These are phyloP conservation scores for Venturia canescens DNA, from an alignment of 1,140 invertebrate genomes.

Conservation along the genomic window DNA sequence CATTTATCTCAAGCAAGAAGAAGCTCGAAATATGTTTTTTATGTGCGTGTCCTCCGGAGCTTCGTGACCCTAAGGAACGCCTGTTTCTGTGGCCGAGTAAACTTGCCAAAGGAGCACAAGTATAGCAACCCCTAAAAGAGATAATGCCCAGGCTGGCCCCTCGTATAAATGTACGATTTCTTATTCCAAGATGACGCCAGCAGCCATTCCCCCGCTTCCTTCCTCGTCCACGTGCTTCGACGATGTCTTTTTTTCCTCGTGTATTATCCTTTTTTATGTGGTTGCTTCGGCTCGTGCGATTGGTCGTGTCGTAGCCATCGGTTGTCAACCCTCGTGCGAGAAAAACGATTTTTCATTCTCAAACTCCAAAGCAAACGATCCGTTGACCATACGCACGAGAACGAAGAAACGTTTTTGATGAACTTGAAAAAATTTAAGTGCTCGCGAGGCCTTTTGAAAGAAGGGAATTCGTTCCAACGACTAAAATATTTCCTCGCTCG, in stretches of 20 bases:
- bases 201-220: conserved; percentile 38
- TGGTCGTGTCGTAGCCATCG: conserved; percentile 28
- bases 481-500: too few relatives aligned
- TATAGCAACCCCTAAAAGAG: conserved; percentile 38
- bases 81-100: conserved; percentile 35
- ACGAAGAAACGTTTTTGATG: neutral
- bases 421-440: too few relatives aligned
- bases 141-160: conserved; percentile 53
- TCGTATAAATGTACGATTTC: conserved; percentile 70
- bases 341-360: conserved; percentile 39
- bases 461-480: too few relatives aligned
- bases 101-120: conserved; percentile 1
- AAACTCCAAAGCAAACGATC: neutral
- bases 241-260: neutral
- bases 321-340: neutral
- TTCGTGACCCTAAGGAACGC: conserved; percentile 30
- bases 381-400: neutral
- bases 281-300: neutral
- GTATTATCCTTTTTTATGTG: conserved; percentile 2
- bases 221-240: conserved; percentile 16
- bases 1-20: conserved; percentile 54
- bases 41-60: conserved; percentile 65
- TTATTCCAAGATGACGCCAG: conserved; percentile 65
- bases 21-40: conserved; percentile 77
- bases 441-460: too few relatives aligned